Evolutionary conservation across 2,113 vertebrate genomes (phyloP), one percentile per base, ranked within the genome.

Genomic region (Corydoras sp.): DNA sequence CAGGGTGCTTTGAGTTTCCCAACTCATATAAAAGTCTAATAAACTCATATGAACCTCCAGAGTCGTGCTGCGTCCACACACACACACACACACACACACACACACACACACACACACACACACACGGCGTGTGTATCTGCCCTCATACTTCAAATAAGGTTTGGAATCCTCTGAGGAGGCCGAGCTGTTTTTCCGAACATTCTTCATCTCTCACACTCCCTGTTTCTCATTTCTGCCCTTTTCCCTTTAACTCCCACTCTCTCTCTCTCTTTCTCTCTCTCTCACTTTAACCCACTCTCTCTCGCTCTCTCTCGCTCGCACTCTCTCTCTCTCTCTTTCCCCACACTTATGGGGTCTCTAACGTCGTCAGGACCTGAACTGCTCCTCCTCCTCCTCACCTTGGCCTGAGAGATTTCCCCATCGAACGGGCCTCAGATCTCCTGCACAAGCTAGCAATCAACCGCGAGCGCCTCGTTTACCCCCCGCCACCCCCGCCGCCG

Each of bases 121-220:
- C 56, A 61, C 35, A 30, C 15, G n/a, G 4, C 7, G 3, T 70
- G 59, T 61, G 68, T 54, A 51, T 71, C 30, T 35, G 5, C 62
- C 14, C 58, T 58, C 78, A 73, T 61, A 55, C 79, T 82, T 58
- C n/a, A 49, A 49, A 77, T 79, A 83, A 88, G 79, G 76, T 74
- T 78, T 82, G 30, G 83, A 83, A 86, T 82, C 72, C 56, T 60
- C 74, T 56, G 76, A 78, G 71, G 74, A 83, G 83, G 79, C 74
- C 68, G 80, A 82, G 76, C 80, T 81, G 81, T 72, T 69, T 80
- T 78, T 82, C 55, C 74, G 77, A 82, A 84, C 77, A 75, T 78
- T 79, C 68, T 82, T 82, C 77, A 76, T 80, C 76, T 81, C 81
- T 81, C 81, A 13, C 65, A 13, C 78, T 77, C 73, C 9, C 58